phyloP scores from a whole-genome alignment of 2,113 vertebrate species.

The Glaucidium brasilianum region DNA sequence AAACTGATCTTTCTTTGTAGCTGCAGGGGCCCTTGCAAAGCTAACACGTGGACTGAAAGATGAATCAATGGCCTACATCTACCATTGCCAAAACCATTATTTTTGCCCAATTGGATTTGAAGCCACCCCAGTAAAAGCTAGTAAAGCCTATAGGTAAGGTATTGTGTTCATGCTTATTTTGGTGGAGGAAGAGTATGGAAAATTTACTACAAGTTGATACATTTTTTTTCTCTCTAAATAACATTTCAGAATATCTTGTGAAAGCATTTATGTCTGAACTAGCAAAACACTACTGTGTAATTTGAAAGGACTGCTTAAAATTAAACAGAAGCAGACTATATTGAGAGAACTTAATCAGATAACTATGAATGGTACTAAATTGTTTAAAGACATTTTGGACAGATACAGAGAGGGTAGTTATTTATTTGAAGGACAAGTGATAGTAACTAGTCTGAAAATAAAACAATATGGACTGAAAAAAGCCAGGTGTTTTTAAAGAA shows the following conservation, averaged over 20 bases:
- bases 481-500: not conserved
- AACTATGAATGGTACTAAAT: not conserved
- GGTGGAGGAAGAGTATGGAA: not conserved
- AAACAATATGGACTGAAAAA: not conserved
- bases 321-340: not conserved
- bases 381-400: not conserved
- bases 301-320: not conserved
- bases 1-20: constrained; percentile 68
- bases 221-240: not conserved
- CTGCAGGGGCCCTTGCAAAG: constrained; percentile 90
- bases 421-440: not conserved
- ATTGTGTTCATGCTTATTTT: not conserved
- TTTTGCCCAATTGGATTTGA: constrained; percentile 98
- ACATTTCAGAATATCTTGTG: not conserved
- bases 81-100: constrained; percentile 99
- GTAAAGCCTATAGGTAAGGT: constrained; percentile 91
- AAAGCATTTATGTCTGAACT: not conserved
- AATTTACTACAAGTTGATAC: not conserved
- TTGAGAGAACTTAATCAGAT: not conserved
- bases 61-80: constrained; percentile 94
- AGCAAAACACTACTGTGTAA: not conserved
- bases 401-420: not conserved
- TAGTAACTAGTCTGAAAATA: not conserved
- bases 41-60: constrained; percentile 91
- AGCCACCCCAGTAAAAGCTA: constrained; percentile 92